Percentiles rank a stretch among this genome's conserved stretches.
These are phyloP conservation scores for Oncorhynchus nerka DNA, from an alignment of 2,113 vertebrate species.

Conservation along the genomic window DNA sequence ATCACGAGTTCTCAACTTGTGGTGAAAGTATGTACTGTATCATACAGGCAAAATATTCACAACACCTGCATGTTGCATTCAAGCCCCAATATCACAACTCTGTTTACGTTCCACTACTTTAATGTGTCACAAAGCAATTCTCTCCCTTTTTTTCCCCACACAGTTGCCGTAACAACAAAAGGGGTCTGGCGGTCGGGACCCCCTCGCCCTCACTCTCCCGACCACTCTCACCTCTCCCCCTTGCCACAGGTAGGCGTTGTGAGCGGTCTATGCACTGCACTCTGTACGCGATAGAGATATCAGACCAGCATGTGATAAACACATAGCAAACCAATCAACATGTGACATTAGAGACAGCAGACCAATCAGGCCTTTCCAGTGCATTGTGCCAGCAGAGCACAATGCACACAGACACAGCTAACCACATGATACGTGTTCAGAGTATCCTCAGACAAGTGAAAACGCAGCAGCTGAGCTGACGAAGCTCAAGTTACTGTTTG, in stretches of 20 bases:
- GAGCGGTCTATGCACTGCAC: not conserved
- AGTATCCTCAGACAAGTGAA: too few relatives aligned
- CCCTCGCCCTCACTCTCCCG: constrained; percentile 89
- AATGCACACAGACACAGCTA: constrained; percentile 1
- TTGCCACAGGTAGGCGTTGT: constrained; percentile 80
- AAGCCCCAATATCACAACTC: not conserved
- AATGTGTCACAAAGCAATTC: not conserved
- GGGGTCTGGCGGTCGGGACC: constrained; percentile 86
- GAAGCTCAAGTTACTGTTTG: too few relatives aligned
- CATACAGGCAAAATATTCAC: not conserved
- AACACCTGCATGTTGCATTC: not conserved
- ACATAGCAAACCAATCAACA: too few relatives aligned
- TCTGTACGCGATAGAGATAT: not conserved
- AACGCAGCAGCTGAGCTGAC: too few relatives aligned
- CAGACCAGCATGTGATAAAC: not conserved
- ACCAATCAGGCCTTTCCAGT: constrained; percentile 1
- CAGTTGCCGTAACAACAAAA: constrained; percentile 89
- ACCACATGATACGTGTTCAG: not conserved
- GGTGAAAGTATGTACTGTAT: not conserved
- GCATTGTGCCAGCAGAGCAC: not conserved
- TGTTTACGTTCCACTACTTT: not conserved
- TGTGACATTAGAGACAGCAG: not conserved
- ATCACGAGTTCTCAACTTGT: not conserved
- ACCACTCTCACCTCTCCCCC: constrained; percentile 87
- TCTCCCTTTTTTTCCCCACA: constrained; percentile 16